phyloP scores from a whole-genome alignment of 2,113 vertebrate species.

The Vulpes vulpes region DNA sequence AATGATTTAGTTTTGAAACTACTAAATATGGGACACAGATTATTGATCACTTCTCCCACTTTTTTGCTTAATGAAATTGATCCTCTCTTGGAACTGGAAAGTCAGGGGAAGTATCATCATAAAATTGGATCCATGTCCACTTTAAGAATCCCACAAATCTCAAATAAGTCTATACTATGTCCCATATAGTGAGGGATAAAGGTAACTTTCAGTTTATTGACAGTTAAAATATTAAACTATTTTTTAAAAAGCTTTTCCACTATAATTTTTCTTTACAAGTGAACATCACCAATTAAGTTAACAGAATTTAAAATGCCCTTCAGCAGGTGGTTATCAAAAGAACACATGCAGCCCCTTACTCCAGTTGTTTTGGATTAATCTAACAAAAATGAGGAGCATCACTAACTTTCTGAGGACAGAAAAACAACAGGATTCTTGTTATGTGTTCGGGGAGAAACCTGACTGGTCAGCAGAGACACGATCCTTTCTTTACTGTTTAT shows the following conservation, averaged over 20 bases:
- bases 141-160: not conserved
- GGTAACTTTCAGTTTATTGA: not conserved
- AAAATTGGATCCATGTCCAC: not conserved
- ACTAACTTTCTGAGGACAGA: not conserved
- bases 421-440: constrained; percentile 16
- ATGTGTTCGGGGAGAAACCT: not conserved
- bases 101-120: not conserved
- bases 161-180: not conserved
- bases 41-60: not conserved
- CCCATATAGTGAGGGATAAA: not conserved
- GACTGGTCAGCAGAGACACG: not conserved
- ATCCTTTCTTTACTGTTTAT: not conserved
- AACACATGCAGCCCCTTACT: not conserved
- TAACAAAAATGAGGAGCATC: not conserved
- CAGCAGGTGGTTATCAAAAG: not conserved
- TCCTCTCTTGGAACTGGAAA: constrained; percentile 45
- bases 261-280: not conserved
- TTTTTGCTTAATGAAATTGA: not conserved
- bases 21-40: not conserved
- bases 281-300: constrained; percentile 2
- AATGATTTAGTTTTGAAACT: not conserved
- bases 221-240: not conserved
- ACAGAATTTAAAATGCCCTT: not conserved
- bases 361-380: not conserved
- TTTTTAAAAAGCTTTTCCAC: not conserved